Evolutionary conservation across 1,140 invertebrate species (phyloP).

Genomic region (Drosophila azteca): DNA sequence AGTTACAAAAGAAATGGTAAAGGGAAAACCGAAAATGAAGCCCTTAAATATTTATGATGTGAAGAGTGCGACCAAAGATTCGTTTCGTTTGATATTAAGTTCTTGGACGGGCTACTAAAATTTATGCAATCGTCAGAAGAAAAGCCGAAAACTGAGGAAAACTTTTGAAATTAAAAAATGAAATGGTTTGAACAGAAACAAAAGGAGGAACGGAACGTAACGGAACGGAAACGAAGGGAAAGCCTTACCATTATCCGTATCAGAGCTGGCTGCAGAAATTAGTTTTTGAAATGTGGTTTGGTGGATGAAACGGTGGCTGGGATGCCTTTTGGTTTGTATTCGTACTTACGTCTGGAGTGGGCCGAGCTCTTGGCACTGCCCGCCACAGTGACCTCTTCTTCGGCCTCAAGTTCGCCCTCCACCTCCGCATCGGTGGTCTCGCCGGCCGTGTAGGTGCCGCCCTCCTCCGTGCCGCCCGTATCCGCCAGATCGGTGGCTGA

Average conservation of each 20-base stretch:
- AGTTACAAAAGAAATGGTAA: slow-evolving; percentile 80
- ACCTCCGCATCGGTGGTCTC: slow-evolving; percentile 54
- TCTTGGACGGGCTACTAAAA: slow-evolving; percentile 56
- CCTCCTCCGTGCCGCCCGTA: slow-evolving; percentile 14
- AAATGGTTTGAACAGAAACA: slow-evolving; percentile 45
- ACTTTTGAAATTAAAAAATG: slow-evolving; percentile 75
- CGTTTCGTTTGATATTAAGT: slow-evolving; percentile 72
- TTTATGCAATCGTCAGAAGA: slow-evolving; percentile 60
- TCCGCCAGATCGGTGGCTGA: slow-evolving; percentile 20
- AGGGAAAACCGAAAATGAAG: slow-evolving; percentile 58
- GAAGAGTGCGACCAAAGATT: slow-evolving; percentile 63
- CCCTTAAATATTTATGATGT: slow-evolving; percentile 80
- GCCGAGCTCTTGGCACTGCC: slow-evolving; percentile 66
- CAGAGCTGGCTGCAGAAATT: slow-evolving; percentile 66
- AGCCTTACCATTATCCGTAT: slow-evolving; percentile 71
- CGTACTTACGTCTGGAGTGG: slow-evolving; percentile 60
- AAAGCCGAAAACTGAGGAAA: slow-evolving; percentile 33
- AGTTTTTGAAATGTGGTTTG: slow-evolving; percentile 4
- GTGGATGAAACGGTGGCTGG: neutral
- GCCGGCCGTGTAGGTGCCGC: slow-evolving; percentile 39
- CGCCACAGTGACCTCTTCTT: slow-evolving; percentile 57
- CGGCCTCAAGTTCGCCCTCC: slow-evolving; percentile 54
- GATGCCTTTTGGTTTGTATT: too few relatives aligned
- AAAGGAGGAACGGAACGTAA: slow-evolving; percentile 17
- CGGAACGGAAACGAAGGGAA: neutral